Evolutionary conservation across 2,113 vertebrate genomes (phyloP), one percentile per base, ranked within the genome.

Genomic region (Gopherus evgoodei): DNA sequence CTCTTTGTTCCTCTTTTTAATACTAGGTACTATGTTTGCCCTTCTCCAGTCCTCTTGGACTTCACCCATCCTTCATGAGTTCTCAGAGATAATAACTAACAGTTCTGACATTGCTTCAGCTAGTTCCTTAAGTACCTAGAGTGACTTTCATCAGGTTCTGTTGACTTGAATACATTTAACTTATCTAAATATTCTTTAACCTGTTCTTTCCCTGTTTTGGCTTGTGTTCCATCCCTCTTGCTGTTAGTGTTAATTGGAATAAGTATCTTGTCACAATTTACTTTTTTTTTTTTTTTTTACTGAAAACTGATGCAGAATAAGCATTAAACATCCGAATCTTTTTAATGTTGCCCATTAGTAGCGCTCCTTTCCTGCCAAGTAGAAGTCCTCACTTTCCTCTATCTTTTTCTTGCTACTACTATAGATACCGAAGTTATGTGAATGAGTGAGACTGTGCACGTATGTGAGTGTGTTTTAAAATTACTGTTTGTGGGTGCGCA

Each of bases 391-490:
- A 11, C 19, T 38, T 72, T 72, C n/a, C n/a, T 38, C 21, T 72
- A 19, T 22, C 65, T 72, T 38, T 38, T n/a, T 72, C 65, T 72
- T 75, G 83, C 97, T 97, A 96, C 75, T 96, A 96, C 93, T 94
- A 93, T 89, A 96, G 94, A 94, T 97, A 79, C 65, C 94, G n/a
- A 89, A 86, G 92, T 80, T 92, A 97, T 97, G 96, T 97, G 96
- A 96, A 94, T 94, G 95, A 94, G 87, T 94, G 94, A 92, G 86
- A 95, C 50, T 96, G 16, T 91, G 7, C 12, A 42, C 8, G 9
- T 42, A 42, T 44, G 75, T 78, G 42, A 25, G 25, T 78, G 31
- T 65, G 65, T n/a, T 72, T 72, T 72, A 22, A 72, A 72, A 72
- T 72, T 10, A 38, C n/a, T n/a, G 35, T 72, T 65, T 80, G 50